Evolutionary conservation across 2,888 invertebrate genomes (phyloP), one percentile per base, ranked within the genome.

Genomic region (Pterostichus madidus): DNA sequence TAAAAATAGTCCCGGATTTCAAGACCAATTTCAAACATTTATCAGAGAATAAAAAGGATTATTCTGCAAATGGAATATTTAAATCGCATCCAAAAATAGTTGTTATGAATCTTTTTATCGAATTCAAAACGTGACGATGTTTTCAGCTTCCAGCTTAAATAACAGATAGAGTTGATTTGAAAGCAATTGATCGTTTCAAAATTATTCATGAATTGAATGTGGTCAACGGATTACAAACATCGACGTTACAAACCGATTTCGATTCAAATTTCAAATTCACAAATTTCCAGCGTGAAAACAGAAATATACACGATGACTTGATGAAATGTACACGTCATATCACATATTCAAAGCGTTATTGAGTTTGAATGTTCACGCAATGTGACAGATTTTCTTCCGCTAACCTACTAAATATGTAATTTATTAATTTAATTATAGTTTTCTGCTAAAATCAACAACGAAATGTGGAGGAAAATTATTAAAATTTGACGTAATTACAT

Each of bases 141-240:
- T 64, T 64, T 13, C 64, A 35, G 10, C 64, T 11, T n/a, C 7
- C 10, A 11, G 64, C 64, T 64, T 64, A 64, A 32, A 13, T 64
- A 35, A 35, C 32, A n/a, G 64, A 64, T 39, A 32, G 32, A 13
- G 7, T n/a, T 35, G 64, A 64, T 39, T 6, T 64, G 39, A 64
- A 64, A 64, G 64, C 64, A 39, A 64, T 32, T 35, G 39, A 64
- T 64, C 64, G 64, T 32, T 13, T 13, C 32, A 64, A 64, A 64
- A 64, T 64, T 64, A 64, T 64, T 64, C 64, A 64, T 64, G 64
- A 64, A 64, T 13, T 31, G 64, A 64, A 64, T 35, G 31, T 39
- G 39, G 35, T 64, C 35, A 64, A 64, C 35, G 64, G 64, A 64
- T 64, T 35, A 64, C 64, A 10, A 11, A 32, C 35, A 13, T 64